Evolutionary conservation across 2,113 vertebrate genomes (phyloP).

Genomic region (Rhineura floridana): DNA sequence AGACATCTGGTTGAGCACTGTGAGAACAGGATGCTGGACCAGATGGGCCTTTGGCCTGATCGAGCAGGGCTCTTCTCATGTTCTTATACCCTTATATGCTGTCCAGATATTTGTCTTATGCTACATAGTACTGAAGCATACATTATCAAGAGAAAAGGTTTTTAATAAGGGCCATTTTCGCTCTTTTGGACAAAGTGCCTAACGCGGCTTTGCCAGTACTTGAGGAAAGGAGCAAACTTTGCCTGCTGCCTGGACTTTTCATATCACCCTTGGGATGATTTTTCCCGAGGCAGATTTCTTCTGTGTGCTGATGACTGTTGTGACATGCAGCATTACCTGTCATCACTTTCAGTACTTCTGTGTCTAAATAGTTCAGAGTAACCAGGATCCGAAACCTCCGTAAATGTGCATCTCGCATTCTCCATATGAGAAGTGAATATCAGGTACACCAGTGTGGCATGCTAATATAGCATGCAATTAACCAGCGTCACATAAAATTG

Average conservation of each 20-base stretch:
- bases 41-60: too few species aligned
- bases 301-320: slow-evolving; percentile 12
- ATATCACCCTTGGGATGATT: neutral
- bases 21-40: too few species aligned
- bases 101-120: neutral
- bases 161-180: neutral
- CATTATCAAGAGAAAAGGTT: slow-evolving; percentile 8
- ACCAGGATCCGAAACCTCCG: slow-evolving; percentile 46
- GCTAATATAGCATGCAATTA: slow-evolving; percentile 22
- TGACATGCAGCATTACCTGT: slow-evolving; percentile 9
- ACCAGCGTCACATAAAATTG: neutral
- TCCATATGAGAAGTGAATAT: slow-evolving; percentile 48
- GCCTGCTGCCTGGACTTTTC: neutral
- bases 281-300: slow-evolving; percentile 31
- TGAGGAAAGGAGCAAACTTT: neutral
- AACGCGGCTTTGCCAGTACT: neutral
- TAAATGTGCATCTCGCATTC: slow-evolving; percentile 48
- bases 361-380: slow-evolving; percentile 57
- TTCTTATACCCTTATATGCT: too few species aligned
- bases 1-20: too few species aligned
- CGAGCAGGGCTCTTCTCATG: too few species aligned
- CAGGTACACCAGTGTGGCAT: slow-evolving; percentile 47
- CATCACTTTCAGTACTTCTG: slow-evolving; percentile 59
- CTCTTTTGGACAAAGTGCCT: too few species aligned
- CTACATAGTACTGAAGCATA: neutral